A percentile compares a stretch with the other conserved stretches of the same genome.
Evolutionary conservation across 53 echinoderm and acorn worm species (phyloP).

Genomic region (Henricia sp.): DNA sequence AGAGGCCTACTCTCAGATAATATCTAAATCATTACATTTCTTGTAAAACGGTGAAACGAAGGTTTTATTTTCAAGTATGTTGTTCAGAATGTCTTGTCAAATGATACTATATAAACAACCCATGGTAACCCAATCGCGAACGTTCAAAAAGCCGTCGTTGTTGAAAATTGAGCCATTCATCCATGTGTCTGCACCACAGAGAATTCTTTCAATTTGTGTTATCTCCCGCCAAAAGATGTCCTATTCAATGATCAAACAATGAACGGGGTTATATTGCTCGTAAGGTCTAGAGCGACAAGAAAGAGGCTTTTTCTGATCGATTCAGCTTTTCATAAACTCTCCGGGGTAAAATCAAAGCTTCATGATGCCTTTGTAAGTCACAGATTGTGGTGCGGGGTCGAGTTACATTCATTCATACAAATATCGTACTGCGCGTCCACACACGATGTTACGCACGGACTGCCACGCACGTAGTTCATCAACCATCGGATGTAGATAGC

Average conservation of each 20-base stretch:
- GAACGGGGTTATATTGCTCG: not conserved
- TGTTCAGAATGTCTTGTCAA: not conserved
- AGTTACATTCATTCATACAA: conserved; percentile 8
- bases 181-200: not conserved
- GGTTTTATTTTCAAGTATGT: too few relatives aligned
- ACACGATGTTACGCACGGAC: not conserved
- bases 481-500: not conserved
- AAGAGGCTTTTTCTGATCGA: not conserved
- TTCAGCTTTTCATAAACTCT: not conserved
- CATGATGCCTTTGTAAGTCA: not conserved
- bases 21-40: too few relatives aligned
- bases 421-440: not conserved
- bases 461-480: conserved; percentile 10
- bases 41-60: too few relatives aligned
- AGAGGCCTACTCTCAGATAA: too few relatives aligned
- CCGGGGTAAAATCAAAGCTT: not conserved
- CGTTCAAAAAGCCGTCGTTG: not conserved
- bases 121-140: not conserved
- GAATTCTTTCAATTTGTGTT: conserved; percentile 3
- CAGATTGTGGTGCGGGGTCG: not conserved
- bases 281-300: not conserved
- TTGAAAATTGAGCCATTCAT: not conserved
- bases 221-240: not conserved
- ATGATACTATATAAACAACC: not conserved
- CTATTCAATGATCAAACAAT: not conserved